A percentile compares a stretch with the other conserved stretches of the same genome.
These are phyloP conservation scores for Brachypteracias leptosomus DNA, from an alignment of 2,113 vertebrate species.

Conservation along the genomic window DNA sequence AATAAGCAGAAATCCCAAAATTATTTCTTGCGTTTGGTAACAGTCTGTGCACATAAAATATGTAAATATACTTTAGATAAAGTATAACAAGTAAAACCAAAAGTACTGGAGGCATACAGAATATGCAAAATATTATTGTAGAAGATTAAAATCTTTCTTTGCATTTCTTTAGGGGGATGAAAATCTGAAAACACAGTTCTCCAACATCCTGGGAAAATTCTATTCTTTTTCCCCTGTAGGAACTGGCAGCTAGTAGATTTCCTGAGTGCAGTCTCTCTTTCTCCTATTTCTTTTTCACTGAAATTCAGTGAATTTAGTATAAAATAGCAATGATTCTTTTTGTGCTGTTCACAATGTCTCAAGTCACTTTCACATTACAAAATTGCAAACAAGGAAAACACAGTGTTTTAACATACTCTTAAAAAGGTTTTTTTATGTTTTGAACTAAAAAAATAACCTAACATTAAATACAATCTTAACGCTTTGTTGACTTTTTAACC, in stretches of 20 bases:
- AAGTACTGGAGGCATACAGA: background rate
- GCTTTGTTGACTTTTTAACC: background rate
- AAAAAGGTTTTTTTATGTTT: background rate
- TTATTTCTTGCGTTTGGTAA: background rate
- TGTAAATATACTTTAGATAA: fast-evolving
- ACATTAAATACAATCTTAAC: background rate
- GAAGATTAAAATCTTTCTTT: background rate
- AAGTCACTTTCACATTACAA: background rate
- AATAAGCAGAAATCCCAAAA: background rate
- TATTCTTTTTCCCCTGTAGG: background rate
- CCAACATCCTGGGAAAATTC: background rate
- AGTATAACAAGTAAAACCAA: background rate
- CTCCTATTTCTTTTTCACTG: background rate
- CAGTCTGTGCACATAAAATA: background rate
- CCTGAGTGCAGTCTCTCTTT: background rate
- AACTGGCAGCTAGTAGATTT: background rate
- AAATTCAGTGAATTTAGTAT: background rate
- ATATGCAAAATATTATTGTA: background rate
- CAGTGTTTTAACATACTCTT: background rate
- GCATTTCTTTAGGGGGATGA: background rate
- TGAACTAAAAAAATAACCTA: background rate
- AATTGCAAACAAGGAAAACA: background rate
- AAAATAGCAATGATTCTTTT: background rate
- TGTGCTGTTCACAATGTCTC: background rate
- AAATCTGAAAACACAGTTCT: background rate